Conservation (phyloP, 30 jellyfish, hydroid and myxozoan species). For the Hydractinia symbiolongicarpus region DNA sequence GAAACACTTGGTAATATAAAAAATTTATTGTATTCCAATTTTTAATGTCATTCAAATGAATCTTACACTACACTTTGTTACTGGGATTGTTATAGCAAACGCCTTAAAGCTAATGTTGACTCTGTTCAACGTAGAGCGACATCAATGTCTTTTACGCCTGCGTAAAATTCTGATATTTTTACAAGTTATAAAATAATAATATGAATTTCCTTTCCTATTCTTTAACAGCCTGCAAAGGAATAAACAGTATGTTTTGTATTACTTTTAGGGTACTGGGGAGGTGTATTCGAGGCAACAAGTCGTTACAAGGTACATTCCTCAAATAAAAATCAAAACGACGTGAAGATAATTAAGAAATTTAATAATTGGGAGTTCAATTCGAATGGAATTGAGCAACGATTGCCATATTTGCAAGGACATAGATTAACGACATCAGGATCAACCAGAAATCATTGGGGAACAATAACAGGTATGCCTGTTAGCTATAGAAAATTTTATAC, state of each 20-base stretch:
- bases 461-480: constrained; percentile 53
- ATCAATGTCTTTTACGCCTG: neutral
- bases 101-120: too few relatives aligned
- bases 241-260: neutral
- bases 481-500: neutral
- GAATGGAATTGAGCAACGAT: constrained; percentile 33
- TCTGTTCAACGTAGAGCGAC: too few relatives aligned
- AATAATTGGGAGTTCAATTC: constrained; percentile 49
- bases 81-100: too few relatives aligned
- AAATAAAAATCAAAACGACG: constrained; percentile 51
- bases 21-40: too few relatives aligned
- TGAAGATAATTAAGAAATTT: constrained; percentile 49
- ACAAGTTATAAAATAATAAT: neutral
- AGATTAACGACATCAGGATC: constrained; percentile 41
- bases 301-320: constrained; percentile 41
- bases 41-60: too few relatives aligned
- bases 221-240: neutral
- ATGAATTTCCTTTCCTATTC: neutral
- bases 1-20: constrained; percentile 49
- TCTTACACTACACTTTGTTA: too few relatives aligned
- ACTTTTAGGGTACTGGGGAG: constrained; percentile 85
- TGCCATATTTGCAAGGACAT: constrained; percentile 55
- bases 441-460: constrained; percentile 34
- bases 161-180: neutral
- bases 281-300: constrained; percentile 80